Percentiles rank a stretch among this genome's conserved stretches.
phyloP scores from a whole-genome alignment of 23 tunicate genomes.

The Ciona savignyi region DNA sequence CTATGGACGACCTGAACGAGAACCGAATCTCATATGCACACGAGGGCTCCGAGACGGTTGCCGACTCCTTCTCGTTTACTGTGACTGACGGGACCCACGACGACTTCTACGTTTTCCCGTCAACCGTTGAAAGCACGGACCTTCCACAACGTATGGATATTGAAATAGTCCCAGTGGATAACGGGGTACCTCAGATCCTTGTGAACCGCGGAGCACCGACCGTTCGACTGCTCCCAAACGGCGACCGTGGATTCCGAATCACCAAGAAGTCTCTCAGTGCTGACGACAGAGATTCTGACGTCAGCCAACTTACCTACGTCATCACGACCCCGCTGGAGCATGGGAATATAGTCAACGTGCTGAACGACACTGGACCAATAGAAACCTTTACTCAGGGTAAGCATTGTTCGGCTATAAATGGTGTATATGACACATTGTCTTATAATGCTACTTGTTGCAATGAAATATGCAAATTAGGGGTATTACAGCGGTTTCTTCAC shows the following conservation, averaged over 20 bases:
- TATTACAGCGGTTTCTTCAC: too few species aligned
- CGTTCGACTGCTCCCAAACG: constrained; percentile 44
- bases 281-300: constrained; percentile 85
- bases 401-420: background rate
- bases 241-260: constrained; percentile 63
- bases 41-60: constrained; percentile 88
- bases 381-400: constrained; percentile 79
- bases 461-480: too few species aligned
- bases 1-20: constrained; percentile 80
- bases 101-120: constrained; percentile 89
- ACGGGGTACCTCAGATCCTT: constrained; percentile 81
- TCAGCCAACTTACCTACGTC: constrained; percentile 44
- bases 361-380: constrained; percentile 21
- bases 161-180: constrained; percentile 89
- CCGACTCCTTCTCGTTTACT: constrained; percentile 84
- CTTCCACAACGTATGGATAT: constrained; percentile 81
- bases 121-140: constrained; percentile 39
- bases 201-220: constrained; percentile 74
- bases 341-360: constrained; percentile 60
- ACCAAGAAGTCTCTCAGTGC: constrained; percentile 83
- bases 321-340: constrained; percentile 58
- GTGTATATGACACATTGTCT: too few species aligned
- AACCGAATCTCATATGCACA: constrained; percentile 79
- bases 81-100: constrained; percentile 97
- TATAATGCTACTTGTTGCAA: too few species aligned